Base-by-base conservation (phyloP, 1,140 invertebrate genomes). In the Conus betulinus region DNA sequence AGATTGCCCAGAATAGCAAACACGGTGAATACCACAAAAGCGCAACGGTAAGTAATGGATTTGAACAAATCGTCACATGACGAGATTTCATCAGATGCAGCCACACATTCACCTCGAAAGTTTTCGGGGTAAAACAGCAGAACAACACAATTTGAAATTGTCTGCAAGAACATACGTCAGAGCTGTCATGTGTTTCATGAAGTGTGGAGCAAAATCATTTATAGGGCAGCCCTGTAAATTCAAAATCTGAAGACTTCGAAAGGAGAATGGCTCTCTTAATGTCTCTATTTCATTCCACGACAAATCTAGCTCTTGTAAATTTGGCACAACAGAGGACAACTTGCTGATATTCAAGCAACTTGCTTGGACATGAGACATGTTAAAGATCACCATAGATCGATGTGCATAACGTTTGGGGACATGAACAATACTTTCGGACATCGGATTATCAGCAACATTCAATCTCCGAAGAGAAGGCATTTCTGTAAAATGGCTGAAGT, bases 131-230 rank as follows among this genome's bases (percentile, higher is more conserved):
- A 83, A 52, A 39, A 23, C 52, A 23, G 51, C 39, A 25, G 52
- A n/a, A 13, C 81, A 83, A n/a, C 81, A 83, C n/a, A 83, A 13
- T 55, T 83, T 83, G 81, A 39, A 83, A 52, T 83, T 83, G 51
- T 83, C 81, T 39, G 81, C 81, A 83, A 5, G 53, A 53, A 83
- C 81, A 4, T 8, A 17, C 51, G 8, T 5, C 4, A 83, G 52
- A 23, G 15, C 25, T 23, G 5, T 1, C 27, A 83, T 8, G 52
- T 6, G 25, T 8, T 17, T 25, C 25, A 83, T 39, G 15, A 83
- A 23, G 39, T 53, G 25, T 55, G 7, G 25, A 53, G 51, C 15
- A 15, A 83, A 83, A 39, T 53, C 4, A 52, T 25, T 83, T 13
- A 83, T 53, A 39, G 81, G 81, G 13, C 51, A 52, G 27, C 53